Base-by-base conservation (phyloP, 2,113 vertebrate genomes). In the Gadus chalcogrammus region DNA sequence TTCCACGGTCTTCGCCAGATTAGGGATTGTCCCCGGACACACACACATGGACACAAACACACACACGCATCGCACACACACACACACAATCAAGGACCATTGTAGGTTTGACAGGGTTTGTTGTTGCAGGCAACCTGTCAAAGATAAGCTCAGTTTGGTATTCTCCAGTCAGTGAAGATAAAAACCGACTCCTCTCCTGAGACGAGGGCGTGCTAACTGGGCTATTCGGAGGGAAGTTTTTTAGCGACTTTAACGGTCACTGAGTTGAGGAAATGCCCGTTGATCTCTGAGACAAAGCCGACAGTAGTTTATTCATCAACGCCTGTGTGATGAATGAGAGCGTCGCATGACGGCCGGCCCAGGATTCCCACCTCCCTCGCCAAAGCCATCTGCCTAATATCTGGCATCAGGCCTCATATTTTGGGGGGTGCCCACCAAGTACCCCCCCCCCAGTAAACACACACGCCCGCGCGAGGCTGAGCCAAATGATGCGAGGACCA, bases 311-410 rank as follows among this genome's bases (percentile, higher is more conserved):
- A 20, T 22, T 35, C 31, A 35, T 35, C 31, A 35, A 35, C 18
- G 56, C 18, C 42, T 48, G 12, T 13, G 42, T 62, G 28, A 38
- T 18, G 63, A 42, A 65, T 42, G 16, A 18, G 6, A 28, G 22
- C 42, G 11, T 48, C 42, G 42, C 28, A n/a, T n/a, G 64, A 74
- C 52, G 4, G 60, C 22, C 64, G 76, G 38, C 68, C 80, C 70
- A 72, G 15, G 76, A 62, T 80, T 76, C 42, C 20, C 69, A 1
- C 52, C n/a, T 17, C 15, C 55, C 55, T 58, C 15, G 62, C 72
- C 61, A 84, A 76, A 59, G 74, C 87, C 89, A 90, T 88, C 87
- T 88, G 89, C 80, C 69, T 87, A 78, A 89, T 84, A 74, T 88
- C 77, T 89, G 86, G 87, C 86, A 76, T 72, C 63, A 70, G 70